Conservation (phyloP, 2,797 vertebrate genomes). For the Dipus sagitta region DNA sequence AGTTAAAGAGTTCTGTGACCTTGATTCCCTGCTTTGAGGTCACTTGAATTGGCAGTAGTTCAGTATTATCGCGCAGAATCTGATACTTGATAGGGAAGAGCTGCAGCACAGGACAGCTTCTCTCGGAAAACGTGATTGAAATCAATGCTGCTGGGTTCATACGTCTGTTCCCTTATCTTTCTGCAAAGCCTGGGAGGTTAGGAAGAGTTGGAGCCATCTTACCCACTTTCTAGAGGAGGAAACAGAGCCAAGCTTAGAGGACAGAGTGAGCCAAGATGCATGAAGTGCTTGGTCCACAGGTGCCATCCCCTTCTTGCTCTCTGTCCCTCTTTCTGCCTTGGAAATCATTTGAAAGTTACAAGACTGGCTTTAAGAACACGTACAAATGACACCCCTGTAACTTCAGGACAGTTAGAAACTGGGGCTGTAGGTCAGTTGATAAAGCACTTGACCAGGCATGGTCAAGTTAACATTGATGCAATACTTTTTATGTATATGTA, state of each 20-base stretch:
- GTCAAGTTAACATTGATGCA: not conserved
- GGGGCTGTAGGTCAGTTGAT: not conserved
- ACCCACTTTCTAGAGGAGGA: constrained; percentile 36
- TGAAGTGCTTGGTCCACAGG: not conserved
- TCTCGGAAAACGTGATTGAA: not conserved
- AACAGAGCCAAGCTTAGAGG: not conserved
- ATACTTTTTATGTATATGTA: not conserved
- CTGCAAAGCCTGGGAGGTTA: not conserved
- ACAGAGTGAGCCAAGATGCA: not conserved
- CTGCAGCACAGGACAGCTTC: not conserved
- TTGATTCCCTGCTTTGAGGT: constrained; percentile 52
- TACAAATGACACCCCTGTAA: not conserved
- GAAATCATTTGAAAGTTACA: not conserved
- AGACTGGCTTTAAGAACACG: not conserved
- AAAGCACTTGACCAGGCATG: not conserved
- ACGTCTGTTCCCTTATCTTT: constrained; percentile 30
- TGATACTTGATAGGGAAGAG: constrained; percentile 1
- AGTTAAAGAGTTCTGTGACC: constrained; percentile 29
- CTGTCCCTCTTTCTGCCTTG: not conserved
- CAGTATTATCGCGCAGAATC: constrained; percentile 42
- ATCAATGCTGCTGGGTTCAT: not conserved
- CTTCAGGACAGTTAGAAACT: not conserved
- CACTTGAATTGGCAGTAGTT: constrained; percentile 48
- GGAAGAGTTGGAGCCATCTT: not conserved
- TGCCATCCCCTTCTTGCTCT: fast-evolving